A percentile compares a stretch with the other conserved stretches of the same genome.
Conservation (phyloP, 92 coral and sea anemone species). For the Galaxea fascicularis region DNA sequence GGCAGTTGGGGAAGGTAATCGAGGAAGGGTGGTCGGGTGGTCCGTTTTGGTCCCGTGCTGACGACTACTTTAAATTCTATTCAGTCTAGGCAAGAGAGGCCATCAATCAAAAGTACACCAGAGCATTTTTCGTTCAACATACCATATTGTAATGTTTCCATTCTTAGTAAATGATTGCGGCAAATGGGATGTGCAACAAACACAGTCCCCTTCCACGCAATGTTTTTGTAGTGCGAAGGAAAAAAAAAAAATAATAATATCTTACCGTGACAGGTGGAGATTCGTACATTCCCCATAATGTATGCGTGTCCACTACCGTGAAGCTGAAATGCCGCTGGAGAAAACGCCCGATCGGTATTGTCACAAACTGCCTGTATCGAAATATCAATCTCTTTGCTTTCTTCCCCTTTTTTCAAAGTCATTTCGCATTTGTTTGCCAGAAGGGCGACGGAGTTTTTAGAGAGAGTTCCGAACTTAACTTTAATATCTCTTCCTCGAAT, state of each 20-base stretch:
- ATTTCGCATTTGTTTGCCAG: neutral
- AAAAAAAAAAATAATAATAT: neutral
- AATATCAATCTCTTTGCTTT: neutral
- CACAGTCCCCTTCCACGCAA: no score
- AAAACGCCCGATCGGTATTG: neutral
- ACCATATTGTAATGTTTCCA: no score
- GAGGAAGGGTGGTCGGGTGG: no score
- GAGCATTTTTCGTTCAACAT: no score
- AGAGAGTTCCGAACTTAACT: neutral
- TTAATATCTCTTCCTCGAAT: neutral
- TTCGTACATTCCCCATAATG: neutral
- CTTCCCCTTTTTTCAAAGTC: neutral
- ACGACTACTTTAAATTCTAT: no score
- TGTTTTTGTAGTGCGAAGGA: no score
- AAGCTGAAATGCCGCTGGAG: slow-evolving; percentile 7
- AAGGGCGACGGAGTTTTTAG: neutral
- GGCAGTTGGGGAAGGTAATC: no score
- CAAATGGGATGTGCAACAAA: neutral
- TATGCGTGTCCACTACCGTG: neutral
- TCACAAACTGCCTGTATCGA: slow-evolving; percentile 30
- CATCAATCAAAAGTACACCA: no score
- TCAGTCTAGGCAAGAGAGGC: no score
- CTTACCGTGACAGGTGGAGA: slow-evolving; percentile 13
- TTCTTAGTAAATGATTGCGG: no score
- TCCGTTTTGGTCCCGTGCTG: neutral